Conservation (phyloP, 2,797 vertebrate species). For the Phyllotis vaccarum region DNA sequence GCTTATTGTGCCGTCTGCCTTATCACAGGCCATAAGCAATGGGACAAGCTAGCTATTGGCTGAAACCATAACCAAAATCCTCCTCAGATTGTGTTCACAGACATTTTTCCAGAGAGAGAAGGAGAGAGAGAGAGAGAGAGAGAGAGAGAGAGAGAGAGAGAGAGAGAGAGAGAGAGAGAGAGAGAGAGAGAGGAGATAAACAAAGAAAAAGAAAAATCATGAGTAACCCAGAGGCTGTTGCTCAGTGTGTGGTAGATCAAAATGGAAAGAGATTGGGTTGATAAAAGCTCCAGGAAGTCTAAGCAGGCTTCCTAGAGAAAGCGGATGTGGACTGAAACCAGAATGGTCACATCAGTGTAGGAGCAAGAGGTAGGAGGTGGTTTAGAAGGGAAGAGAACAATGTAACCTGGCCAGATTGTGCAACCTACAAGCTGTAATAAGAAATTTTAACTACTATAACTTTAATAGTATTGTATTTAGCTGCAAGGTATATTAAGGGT, state of each 20-base stretch:
- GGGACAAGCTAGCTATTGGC: neutral
- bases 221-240: neutral
- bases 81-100: neutral
- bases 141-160: neutral
- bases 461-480: neutral
- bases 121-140: neutral
- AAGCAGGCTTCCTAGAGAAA: slow-evolving; percentile 5
- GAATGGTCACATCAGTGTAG: too few species aligned
- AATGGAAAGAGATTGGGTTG: neutral
- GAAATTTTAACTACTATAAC: neutral
- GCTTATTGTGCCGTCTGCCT: neutral
- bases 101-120: neutral
- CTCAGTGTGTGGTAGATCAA: neutral
- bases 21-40: neutral
- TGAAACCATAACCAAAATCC: neutral
- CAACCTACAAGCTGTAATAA: neutral
- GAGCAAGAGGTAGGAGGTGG: neutral
- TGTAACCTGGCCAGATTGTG: neutral
- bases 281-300: neutral
- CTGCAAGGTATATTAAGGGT: neutral
- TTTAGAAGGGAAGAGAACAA: neutral
- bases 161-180: neutral
- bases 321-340: neutral
- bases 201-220: neutral
- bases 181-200: neutral